Conservation (phyloP, 35 echinoderm and acorn worm genomes). For the Eucidaris tribuloides region DNA sequence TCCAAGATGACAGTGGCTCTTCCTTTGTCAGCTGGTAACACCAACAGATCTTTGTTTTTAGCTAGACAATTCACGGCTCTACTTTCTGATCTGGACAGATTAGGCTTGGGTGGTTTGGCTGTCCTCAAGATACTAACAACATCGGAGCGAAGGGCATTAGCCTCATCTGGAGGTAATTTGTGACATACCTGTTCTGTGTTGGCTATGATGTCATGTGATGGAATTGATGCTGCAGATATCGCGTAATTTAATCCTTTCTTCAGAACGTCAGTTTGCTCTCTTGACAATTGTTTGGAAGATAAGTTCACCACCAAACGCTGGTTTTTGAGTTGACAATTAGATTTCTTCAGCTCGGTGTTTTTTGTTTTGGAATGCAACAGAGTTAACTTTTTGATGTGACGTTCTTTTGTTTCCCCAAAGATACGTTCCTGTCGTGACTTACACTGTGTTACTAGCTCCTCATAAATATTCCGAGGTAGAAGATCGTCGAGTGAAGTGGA, state of each 20-base stretch:
- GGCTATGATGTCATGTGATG: neutral
- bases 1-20: constrained; percentile 22
- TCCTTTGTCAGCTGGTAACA: constrained; percentile 32
- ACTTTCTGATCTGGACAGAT: neutral
- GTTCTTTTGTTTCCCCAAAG: neutral
- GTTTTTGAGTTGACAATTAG: neutral
- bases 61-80: neutral
- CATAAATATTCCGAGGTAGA: neutral
- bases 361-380: neutral
- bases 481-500: neutral
- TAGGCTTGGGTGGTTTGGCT: neutral
- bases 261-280: neutral
- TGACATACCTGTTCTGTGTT: neutral
- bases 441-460: neutral
- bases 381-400: neutral
- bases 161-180: neutral
- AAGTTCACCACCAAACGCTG: neutral
- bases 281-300: neutral
- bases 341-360: neutral
- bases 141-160: neutral
- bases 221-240: neutral
- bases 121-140: neutral
- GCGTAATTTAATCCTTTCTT: neutral
- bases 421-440: neutral
- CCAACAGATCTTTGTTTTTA: neutral